Percentiles rank a stretch among this genome's conserved stretches.
phyloP scores from a whole-genome alignment of 2,888 invertebrate species.

The Syritta pipiens region DNA sequence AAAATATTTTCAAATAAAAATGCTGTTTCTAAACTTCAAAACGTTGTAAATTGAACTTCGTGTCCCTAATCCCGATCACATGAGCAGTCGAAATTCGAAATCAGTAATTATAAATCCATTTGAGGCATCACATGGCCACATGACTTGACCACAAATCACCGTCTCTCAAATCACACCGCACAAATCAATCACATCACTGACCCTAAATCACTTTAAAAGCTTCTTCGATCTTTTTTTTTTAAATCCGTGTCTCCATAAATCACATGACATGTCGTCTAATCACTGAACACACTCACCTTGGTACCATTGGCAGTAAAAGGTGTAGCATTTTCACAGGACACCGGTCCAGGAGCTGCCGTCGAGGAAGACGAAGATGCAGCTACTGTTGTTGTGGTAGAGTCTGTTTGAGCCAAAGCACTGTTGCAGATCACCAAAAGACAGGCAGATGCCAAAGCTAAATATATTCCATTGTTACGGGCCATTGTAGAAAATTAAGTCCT shows the following conservation, averaged over 20 bases:
- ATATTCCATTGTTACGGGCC: conserved; percentile 20
- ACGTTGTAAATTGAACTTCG: no score
- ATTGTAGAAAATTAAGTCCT: conserved; percentile 7
- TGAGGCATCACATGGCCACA: no score
- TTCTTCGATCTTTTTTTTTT: no score
- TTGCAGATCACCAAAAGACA: conserved; percentile 4
- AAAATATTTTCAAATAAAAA: no score
- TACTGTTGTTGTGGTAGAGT: not conserved
- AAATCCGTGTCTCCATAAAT: no score
- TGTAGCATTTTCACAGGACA: conserved; percentile 19
- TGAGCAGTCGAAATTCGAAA: not conserved
- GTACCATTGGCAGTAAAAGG: conserved; percentile 4
- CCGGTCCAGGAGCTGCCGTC: not conserved
- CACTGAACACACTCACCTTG: conserved; percentile 35
- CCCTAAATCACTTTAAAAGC: not conserved
- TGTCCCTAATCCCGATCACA: no score
- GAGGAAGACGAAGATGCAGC: not conserved
- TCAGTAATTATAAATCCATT: not conserved
- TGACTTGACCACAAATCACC: conserved; percentile 8
- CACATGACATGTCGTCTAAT: not conserved
- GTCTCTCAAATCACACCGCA: not conserved
- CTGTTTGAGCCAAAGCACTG: conserved; percentile 1
- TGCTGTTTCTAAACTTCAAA: no score
- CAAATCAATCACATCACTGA: conserved; percentile 5
- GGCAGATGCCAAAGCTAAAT: conserved; percentile 10